Evolutionary conservation across 2,113 vertebrate genomes (phyloP).

Genomic region (Pristiophorus japonicus): DNA sequence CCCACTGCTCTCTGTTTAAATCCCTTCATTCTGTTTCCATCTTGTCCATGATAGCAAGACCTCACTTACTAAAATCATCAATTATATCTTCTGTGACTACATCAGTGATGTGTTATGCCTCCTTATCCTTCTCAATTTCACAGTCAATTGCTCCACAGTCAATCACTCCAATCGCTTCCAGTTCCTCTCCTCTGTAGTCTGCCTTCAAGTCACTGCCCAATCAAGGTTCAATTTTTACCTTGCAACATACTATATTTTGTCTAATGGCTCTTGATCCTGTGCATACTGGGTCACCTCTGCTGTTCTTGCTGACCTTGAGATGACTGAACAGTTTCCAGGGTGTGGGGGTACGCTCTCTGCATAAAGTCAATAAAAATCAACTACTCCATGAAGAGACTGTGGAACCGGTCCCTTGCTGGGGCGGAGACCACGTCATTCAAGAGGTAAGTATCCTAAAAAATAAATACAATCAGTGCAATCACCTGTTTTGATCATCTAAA

Average conservation of each 20-base stretch:
- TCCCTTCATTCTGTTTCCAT: too few relatives aligned
- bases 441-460: neutral
- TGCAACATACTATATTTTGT: neutral
- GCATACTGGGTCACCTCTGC: neutral
- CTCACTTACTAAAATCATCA: too few relatives aligned
- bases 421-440: neutral
- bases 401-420: neutral
- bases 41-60: too few relatives aligned
- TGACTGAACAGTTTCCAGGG: neutral
- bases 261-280: neutral
- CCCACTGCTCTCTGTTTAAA: too few relatives aligned
- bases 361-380: neutral
- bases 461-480: neutral
- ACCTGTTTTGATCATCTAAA: neutral
- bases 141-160: neutral
- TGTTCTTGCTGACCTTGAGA: neutral
- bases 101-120: neutral
- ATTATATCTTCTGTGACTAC: too few relatives aligned
- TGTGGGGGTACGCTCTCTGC: neutral
- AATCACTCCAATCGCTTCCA: neutral
- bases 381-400: neutral
- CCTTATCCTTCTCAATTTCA: neutral
- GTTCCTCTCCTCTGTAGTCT: neutral
- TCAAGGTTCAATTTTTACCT: neutral
- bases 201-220: neutral